phyloP scores from a whole-genome alignment of 2,113 vertebrate species.

The Sardina pilchardus region DNA sequence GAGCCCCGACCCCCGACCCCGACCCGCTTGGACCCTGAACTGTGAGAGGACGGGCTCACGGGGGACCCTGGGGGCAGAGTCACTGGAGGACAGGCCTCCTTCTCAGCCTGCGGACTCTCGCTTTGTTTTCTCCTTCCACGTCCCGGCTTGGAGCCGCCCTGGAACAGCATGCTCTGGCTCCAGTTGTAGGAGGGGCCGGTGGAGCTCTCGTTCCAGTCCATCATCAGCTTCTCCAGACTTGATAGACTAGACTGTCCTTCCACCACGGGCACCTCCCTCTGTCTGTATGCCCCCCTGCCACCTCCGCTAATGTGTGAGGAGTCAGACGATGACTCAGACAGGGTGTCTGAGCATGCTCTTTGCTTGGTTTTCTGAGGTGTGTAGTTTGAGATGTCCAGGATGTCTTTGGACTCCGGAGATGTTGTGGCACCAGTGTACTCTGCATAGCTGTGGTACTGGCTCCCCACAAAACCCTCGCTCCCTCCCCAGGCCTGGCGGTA shows the following conservation, averaged over 20 bases:
- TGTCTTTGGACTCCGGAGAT: slow-evolving; percentile 94
- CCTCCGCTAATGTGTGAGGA: slow-evolving; percentile 87
- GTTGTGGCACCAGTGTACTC: slow-evolving; percentile 78
- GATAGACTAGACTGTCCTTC: slow-evolving; percentile 94
- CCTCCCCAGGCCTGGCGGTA: slow-evolving; percentile 78
- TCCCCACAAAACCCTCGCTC: slow-evolving; percentile 83
- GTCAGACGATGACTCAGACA: slow-evolving; percentile 94
- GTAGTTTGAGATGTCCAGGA: slow-evolving; percentile 98
- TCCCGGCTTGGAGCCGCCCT: slow-evolving; percentile 89
- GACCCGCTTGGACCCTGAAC: slow-evolving; percentile 82
- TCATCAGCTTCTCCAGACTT: slow-evolving; percentile 97
- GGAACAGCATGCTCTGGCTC: slow-evolving; percentile 98
- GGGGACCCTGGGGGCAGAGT: slow-evolving; percentile 80
- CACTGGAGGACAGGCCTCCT: slow-evolving; percentile 79
- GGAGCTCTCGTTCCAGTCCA: slow-evolving; percentile 97
- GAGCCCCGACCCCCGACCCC: slow-evolving; percentile 83
- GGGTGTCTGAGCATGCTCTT: slow-evolving; percentile 85
- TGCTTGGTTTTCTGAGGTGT: slow-evolving; percentile 97
- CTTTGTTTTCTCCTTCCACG: slow-evolving; percentile 92
- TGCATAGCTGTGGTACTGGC: slow-evolving; percentile 83
- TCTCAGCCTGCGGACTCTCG: slow-evolving; percentile 77
- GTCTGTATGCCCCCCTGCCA: slow-evolving; percentile 72
- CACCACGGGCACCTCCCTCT: slow-evolving; percentile 75
- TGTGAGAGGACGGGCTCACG: slow-evolving; percentile 81
- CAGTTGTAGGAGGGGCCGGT: slow-evolving; percentile 93